These are phyloP conservation scores for Melieria picta DNA, from an alignment of 2,888 invertebrate species.

Conservation along the genomic window DNA sequence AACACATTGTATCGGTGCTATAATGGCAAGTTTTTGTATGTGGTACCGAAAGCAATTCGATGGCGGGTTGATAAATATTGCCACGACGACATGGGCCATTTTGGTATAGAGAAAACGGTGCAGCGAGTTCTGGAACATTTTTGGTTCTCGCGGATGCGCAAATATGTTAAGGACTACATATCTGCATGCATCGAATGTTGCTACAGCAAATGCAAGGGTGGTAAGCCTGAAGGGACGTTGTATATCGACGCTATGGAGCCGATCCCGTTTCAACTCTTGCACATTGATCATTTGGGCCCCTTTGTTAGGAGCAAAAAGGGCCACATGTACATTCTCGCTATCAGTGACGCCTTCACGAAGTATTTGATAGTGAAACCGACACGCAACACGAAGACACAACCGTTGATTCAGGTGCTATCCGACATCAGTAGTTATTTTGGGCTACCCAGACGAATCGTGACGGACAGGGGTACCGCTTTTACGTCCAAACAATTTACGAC, in stretches of 20 bases:
- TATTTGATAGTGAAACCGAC: conserved; percentile 40
- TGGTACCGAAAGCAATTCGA: conserved; percentile 5
- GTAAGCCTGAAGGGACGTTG: conserved; percentile 25
- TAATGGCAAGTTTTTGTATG: not conserved
- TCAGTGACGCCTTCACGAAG: conserved; percentile 39
- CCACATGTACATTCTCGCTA: too few species aligned
- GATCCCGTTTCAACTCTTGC: conserved; percentile 20
- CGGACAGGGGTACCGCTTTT: conserved; percentile 43
- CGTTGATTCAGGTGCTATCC: conserved; percentile 36
- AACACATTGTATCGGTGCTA: conserved; percentile 13
- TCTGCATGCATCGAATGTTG: conserved; percentile 34
- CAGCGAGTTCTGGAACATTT: conserved; percentile 21
- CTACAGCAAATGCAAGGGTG: conserved; percentile 24
- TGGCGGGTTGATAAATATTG: conserved; percentile 4
- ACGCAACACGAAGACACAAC: conserved; percentile 34
- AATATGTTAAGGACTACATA: conserved; percentile 31
- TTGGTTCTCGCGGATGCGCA: conserved; percentile 27
- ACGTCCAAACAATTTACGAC: conserved; percentile 44
- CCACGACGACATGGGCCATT: conserved; percentile 15
- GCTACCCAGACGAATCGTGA: conserved; percentile 45
- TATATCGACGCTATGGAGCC: not conserved
- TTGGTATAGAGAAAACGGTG: conserved; percentile 11
- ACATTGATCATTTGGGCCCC: conserved; percentile 33
- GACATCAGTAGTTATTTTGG: conserved; percentile 46
- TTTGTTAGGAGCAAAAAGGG: conserved; percentile 33